Conservation (phyloP, 2,888 invertebrate genomes). For the Tetragonula carbonaria region DNA sequence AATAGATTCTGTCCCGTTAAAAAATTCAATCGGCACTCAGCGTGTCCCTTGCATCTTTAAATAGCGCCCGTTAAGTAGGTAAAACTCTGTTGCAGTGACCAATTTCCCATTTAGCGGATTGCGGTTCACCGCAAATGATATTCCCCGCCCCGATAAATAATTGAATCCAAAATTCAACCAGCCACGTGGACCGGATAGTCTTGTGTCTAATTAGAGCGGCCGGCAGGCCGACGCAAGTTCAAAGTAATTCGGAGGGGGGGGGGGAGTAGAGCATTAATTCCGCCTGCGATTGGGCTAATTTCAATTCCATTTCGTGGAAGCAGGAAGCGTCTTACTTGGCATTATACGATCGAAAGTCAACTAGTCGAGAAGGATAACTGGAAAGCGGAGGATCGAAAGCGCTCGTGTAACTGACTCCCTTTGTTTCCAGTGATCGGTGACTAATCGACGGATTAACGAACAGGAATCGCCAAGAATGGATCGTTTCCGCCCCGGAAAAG, state of each 20-base stretch:
- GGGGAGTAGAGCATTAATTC: conserved; percentile 16
- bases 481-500: conserved; percentile 21
- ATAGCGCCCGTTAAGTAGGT: too few species aligned
- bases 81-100: too few species aligned
- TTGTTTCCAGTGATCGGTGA: conserved; percentile 41
- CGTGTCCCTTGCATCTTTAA: too few species aligned
- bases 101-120: too few species aligned
- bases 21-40: too few species aligned
- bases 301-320: conserved; percentile 19
- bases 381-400: neutral
- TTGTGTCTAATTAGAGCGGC: neutral
- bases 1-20: too few species aligned
- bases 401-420: neutral
- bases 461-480: conserved; percentile 9
- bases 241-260: neutral
- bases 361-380: conserved; percentile 25
- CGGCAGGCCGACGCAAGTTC: neutral
- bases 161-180: too few species aligned
- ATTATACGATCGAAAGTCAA: conserved; percentile 2
- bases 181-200: too few species aligned
- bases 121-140: too few species aligned
- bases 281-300: conserved; percentile 18
- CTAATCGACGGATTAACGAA: conserved; percentile 50
- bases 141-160: too few species aligned
- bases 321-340: conserved; percentile 37